Base-by-base conservation (phyloP, 2,888 invertebrate species). In the Acanthosepion pharaonis region DNA sequence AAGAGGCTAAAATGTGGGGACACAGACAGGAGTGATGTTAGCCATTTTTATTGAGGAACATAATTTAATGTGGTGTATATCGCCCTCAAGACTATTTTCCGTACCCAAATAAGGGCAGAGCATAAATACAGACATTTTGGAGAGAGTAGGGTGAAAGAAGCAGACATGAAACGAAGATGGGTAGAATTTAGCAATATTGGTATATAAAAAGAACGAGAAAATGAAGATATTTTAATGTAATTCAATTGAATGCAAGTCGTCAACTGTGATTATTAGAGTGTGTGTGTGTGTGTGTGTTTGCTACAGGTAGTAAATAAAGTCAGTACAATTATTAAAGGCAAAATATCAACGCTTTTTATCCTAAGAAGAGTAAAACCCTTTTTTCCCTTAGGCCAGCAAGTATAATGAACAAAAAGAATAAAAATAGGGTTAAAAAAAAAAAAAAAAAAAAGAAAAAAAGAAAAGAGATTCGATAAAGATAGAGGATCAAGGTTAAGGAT, bases 81-180 rank as follows among this genome's bases (percentile, higher is more conserved):
- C n/a, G 78, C 78, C 78, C n/a, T 78, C n/a, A 78, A 78, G 59
- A 59, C 23, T 78, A 8, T 78, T 78, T n/a, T n/a, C n/a, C n/a
- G 9, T n/a, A 78, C n/a, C 78, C 78, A 78, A 78, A 78, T 78
- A 78, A 78, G 78, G 78, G n/a, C n/a, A n/a, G 78, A n/a, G n/a
- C n/a, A n/a, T 15, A 78, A n/a, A 78, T 78, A 78, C 78, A 78
- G n/a, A n/a, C n/a, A n/a, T 78, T 78, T 78, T 78, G 78, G 78
- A 78, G n/a, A 6, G n/a, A n/a, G 28, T n/a, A 78, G 78, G 78
- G n/a, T 78, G 78, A 78, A 78, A 59, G 59, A 78, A 78, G 78
- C 28, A 78, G 8, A n/a, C 78, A 78, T n/a, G 78, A 78, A 78
- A 78, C n/a, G 78, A n/a, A n/a, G n/a, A 78, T 15, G 9, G n/a